Base-by-base conservation (phyloP, 2,797 vertebrate genomes). In the Sebastes minor region DNA sequence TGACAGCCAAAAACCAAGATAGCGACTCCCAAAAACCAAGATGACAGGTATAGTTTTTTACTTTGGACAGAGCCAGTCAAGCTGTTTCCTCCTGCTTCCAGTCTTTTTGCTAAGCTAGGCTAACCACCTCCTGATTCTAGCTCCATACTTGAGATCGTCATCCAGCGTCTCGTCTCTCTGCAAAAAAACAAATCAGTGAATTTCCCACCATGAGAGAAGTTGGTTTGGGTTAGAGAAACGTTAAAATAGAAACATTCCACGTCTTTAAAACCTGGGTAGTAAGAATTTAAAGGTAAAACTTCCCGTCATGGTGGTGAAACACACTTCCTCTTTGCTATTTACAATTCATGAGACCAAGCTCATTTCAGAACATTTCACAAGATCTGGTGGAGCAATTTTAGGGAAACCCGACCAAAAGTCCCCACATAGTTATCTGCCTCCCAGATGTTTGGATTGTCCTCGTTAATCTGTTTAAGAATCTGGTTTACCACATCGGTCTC, bases 391-490 rank as follows among this genome's bases (percentile, higher is more conserved):
- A 75, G 77, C 22, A 28, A 28, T 75, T 82, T 71, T 77, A 71
- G 87, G 91, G 88, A 87, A 90, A 81, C 88, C 87, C 86, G 8
- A 82, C 62, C 71, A 67, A 33, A 77, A 33, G 25, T 8, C 46
- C 57, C 18, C 3, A 23, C 62, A 20, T 16, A 6, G 53, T 10
- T 10, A 61, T 90, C 81, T 91, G 89, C 59, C 42, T 35, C 46
- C 66, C 88, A 92, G 84, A 91, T 91, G 88, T 87, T 75, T 53
- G 68, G 81, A 79, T 77, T 61, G 84, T 74, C 84, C 86, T 85
- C 8, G 18, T 89, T 85, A 87, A 87, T 59, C 14, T 74, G 66
- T 64, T 87, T 49, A 59, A 85, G 85, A 73, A 74, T 56, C 64
- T 74, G 78, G 81, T 87, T 85, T 13, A 86, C 89, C 82, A 1